Percentiles rank a stretch among this genome's conserved stretches.
Evolutionary conservation across 2,888 invertebrate species (phyloP).

Genomic region (Cordilura impudica): DNA sequence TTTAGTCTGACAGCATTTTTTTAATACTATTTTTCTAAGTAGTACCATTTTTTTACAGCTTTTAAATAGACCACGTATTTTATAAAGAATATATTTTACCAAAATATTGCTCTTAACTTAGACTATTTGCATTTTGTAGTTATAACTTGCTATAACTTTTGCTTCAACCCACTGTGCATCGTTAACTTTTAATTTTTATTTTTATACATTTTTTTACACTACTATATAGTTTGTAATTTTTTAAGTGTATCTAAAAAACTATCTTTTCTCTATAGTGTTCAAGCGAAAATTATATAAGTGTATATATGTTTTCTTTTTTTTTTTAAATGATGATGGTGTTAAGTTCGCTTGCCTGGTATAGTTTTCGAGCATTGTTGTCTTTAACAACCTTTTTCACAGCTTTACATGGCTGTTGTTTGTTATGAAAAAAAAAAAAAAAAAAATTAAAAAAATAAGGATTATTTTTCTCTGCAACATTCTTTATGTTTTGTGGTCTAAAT

Average conservation of each 20-base stretch:
- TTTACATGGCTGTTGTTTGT: conserved; percentile 31
- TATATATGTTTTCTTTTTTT: background rate
- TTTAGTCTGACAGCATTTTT: too few relatives aligned
- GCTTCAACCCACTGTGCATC: background rate
- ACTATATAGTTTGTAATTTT: background rate
- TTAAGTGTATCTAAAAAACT: conserved; percentile 12
- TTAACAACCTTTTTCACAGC: conserved; percentile 61
- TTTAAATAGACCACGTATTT: too few relatives aligned
- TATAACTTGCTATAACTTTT: too few relatives aligned
- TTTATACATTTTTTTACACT: background rate
- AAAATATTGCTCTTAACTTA: too few relatives aligned
- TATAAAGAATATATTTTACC: too few relatives aligned
- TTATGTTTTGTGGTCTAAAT: conserved; percentile 63
- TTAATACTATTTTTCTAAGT: too few relatives aligned
- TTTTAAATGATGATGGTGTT: conserved; percentile 15
- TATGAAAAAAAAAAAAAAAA: conserved; percentile 4
- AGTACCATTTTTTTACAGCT: too few relatives aligned
- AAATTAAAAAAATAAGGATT: conserved; percentile 15
- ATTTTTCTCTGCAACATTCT: conserved; percentile 63
- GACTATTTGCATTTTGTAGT: too few relatives aligned
- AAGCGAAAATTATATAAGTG: background rate
- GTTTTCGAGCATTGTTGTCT: conserved; percentile 41
- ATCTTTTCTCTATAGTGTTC: background rate
- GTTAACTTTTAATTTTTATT: background rate
- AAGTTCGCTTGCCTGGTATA: conserved; percentile 25